Evolutionary conservation across 2,113 vertebrate genomes (phyloP), one percentile per base, ranked within the genome.

Genomic region (Peromyscus polionotus): DNA sequence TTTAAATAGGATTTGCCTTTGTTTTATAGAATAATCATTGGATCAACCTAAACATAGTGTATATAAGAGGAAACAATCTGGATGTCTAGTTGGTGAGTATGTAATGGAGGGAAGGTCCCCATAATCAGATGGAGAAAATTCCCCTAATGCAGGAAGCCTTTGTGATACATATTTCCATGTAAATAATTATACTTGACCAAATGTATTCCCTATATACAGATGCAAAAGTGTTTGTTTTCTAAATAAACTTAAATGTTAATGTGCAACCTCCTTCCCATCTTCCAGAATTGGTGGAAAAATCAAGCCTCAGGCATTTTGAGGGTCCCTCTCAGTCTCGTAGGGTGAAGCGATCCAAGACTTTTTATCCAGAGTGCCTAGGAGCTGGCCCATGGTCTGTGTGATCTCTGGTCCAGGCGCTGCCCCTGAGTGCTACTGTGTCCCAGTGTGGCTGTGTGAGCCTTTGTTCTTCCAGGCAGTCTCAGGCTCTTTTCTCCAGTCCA

Each of bases 1-100:
- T 94, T 45, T 70, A 14, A 88, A 68, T 72, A 87, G 12, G 57
- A 57, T 77, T 91, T 95, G 63, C 39, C 42, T 95, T 95, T 95
- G 36, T 94, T 83, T 88, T 68, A 51, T 75, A 79, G 13, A 72
- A 12, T 42, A 93, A 39, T 28, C 7, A 65, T 81, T 87, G 48
- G 90, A 39, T 93, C 81, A 94, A 70, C 9, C 16, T 94, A 94
- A 95, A 92, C 57, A 45, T 67, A 91, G 65, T 91, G 3, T 77
- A 73, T 87, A 77, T 93, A 54, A 88, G 68, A 73, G 10, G 45
- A 91, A 80, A 92, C 8, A 54, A 42, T 24, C 45, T 68, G 54
- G 45, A 92, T 67, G 13, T 13, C 24, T 77, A 70, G 70, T 81
- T 24, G 48, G 20, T 54, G 14, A 54, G 6, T 81, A n/a, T 61